Percentiles rank a stretch among this genome's conserved stretches.
Conservation (phyloP, 1,140 invertebrate species). For the Caerostris darwini region DNA sequence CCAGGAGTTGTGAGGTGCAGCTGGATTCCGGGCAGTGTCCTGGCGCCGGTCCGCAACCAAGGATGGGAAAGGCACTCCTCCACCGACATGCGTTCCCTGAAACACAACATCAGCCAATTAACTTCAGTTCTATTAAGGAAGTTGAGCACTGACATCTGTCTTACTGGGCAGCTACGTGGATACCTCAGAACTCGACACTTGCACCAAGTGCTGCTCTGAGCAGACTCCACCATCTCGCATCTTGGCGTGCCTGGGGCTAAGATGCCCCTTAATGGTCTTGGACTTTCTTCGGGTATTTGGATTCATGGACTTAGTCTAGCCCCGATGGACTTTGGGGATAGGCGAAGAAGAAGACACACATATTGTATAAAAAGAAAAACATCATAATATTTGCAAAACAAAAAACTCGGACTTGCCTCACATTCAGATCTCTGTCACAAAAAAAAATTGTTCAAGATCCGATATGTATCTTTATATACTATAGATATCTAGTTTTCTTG, state of each 20-base stretch:
- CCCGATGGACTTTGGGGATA: no score
- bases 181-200: no score
- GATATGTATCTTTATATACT: no score
- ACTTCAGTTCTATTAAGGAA: background rate
- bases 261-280: no score
- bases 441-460: no score
- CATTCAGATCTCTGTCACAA: background rate
- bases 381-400: background rate
- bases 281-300: no score
- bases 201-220: no score
- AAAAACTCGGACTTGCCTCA: background rate
- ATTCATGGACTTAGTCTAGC: no score
- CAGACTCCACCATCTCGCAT: no score
- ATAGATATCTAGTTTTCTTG: no score
- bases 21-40: background rate
- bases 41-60: conserved; percentile 83
- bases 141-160: background rate
- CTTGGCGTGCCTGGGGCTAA: no score
- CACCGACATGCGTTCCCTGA: conserved; percentile 85
- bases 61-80: conserved; percentile 86
- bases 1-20: conserved; percentile 16
- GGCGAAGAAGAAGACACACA: no score
- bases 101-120: conserved; percentile 74
- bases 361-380: background rate
- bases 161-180: background rate